Evolutionary conservation across 2,797 vertebrate genomes (phyloP).

Genomic region (Chelmon rostratus): DNA sequence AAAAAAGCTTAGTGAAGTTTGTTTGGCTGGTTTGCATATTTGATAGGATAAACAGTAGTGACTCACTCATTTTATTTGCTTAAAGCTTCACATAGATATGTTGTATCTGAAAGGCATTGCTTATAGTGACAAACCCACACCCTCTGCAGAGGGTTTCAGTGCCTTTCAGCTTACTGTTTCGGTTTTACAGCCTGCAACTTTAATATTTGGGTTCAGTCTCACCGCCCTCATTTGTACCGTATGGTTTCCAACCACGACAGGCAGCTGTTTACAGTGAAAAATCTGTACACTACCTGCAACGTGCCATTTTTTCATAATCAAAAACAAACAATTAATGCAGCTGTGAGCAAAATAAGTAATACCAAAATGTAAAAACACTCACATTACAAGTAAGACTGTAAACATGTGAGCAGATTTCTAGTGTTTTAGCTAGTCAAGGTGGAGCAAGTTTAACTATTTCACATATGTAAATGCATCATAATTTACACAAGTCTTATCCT

Average conservation of each 20-base stretch:
- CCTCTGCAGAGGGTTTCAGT: no score
- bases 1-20: background rate
- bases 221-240: no score
- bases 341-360: background rate
- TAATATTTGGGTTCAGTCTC: no score
- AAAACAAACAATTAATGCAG: background rate
- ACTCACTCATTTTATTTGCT: background rate
- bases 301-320: no score
- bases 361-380: background rate
- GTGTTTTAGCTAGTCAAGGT: background rate
- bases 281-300: no score
- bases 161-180: no score
- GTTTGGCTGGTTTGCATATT: background rate
- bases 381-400: background rate
- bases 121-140: no score
- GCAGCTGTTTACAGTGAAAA: no score
- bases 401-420: background rate
- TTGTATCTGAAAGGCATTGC: no score
- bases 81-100: slow-evolving; percentile 4
- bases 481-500: background rate
- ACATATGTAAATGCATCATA: background rate
- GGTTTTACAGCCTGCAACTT: no score
- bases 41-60: background rate
- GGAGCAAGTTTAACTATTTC: background rate
- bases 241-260: no score